phyloP scores from a whole-genome alignment of 2,113 vertebrate species.

The Tachysurus fulvidraco region DNA sequence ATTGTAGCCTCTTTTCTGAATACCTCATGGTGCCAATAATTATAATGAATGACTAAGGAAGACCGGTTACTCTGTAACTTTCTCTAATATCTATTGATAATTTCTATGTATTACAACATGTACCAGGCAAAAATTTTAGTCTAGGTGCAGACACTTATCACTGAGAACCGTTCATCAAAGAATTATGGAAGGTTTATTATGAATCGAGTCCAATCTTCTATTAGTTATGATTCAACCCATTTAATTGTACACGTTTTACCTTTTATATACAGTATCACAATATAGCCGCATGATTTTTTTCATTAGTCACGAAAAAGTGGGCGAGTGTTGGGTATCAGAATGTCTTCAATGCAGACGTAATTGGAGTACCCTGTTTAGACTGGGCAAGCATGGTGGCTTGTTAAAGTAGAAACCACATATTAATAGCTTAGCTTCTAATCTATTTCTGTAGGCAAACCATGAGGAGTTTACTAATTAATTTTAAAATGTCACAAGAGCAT shows the following conservation, averaged over 20 bases:
- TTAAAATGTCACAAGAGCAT: conserved; percentile 33
- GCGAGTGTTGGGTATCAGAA: not conserved
- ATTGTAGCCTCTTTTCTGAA: no score
- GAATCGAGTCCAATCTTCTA: not conserved
- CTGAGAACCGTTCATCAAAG: not conserved
- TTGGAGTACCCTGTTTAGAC: conserved; percentile 47
- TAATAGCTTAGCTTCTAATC: conserved; percentile 45
- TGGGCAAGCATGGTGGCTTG: conserved; percentile 39
- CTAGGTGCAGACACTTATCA: not conserved
- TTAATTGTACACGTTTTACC: not conserved
- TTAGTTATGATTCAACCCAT: not conserved
- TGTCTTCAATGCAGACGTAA: conserved; percentile 30
- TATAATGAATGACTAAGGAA: no score
- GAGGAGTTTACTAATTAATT: conserved; percentile 21
- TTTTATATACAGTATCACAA: not conserved
- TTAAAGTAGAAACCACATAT: conserved; percentile 31
- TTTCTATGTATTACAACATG: no score
- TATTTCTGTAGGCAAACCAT: conserved; percentile 42
- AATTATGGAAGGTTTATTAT: not conserved
- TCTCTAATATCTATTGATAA: no score
- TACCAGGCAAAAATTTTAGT: no score
- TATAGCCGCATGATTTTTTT: not conserved
- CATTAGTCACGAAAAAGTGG: not conserved
- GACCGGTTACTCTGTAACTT: no score
- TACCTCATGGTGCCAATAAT: no score